Conservation (phyloP, 2,888 invertebrate species). For the Rhabditoides inermis region DNA sequence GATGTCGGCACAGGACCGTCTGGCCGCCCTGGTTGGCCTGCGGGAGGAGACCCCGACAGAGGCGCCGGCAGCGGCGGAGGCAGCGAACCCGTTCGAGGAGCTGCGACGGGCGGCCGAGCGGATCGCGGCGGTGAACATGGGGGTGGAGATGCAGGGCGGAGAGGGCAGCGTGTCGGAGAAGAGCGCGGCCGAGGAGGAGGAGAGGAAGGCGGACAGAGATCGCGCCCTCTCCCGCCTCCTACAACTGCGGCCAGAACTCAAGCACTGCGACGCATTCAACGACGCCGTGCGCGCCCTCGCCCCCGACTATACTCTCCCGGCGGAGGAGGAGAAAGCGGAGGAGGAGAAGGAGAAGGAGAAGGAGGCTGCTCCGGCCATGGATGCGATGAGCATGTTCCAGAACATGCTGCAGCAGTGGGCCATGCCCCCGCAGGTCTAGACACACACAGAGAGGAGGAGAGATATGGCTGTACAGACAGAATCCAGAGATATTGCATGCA, state of each 20-base stretch:
- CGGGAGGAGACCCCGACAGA: neutral
- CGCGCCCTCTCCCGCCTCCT: neutral
- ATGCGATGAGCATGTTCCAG: too few relatives aligned
- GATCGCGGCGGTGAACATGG: conserved; percentile 16
- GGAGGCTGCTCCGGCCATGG: too few relatives aligned
- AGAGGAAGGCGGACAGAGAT: neutral
- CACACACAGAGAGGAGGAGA: too few relatives aligned
- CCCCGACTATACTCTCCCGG: too few relatives aligned
- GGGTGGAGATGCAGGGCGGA: too few relatives aligned
- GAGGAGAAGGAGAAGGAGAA: too few relatives aligned
- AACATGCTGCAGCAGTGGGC: too few relatives aligned
- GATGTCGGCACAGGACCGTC: conserved; percentile 27
- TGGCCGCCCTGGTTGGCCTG: conserved; percentile 36
- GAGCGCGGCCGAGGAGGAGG: neutral
- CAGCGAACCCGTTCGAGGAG: conserved; percentile 20
- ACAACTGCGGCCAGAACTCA: neutral
- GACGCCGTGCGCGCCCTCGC: conserved; percentile 28
- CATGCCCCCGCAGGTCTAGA: too few relatives aligned
- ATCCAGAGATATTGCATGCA: too few relatives aligned
- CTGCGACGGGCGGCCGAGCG: conserved; percentile 21
- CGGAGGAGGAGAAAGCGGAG: too few relatives aligned
- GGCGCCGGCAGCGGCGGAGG: neutral
- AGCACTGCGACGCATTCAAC: conserved; percentile 8
- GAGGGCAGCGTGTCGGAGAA: too few relatives aligned
- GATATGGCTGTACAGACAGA: too few relatives aligned